Percentiles rank a stretch among this genome's conserved stretches.
phyloP scores from a whole-genome alignment of 2,113 vertebrate genomes.

The Nicator chloris region DNA sequence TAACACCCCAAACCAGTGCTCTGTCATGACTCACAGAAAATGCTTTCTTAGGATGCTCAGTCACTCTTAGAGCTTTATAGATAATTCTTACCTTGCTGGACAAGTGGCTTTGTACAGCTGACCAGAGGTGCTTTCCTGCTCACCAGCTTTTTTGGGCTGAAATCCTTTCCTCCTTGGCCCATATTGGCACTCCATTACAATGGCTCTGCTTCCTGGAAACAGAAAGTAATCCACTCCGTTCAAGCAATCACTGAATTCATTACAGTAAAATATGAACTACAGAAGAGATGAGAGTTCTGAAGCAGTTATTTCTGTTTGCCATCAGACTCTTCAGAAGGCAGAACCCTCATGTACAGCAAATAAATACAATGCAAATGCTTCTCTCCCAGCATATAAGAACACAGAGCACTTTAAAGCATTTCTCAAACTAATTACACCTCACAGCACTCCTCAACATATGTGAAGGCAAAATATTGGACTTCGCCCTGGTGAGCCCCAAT shows the following conservation, averaged over 20 bases:
- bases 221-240: conserved; percentile 22
- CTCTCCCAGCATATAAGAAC: background rate
- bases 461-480: background rate
- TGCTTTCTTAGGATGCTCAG: background rate
- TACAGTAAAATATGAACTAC: background rate
- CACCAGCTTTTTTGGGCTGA: conserved; percentile 76
- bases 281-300: background rate
- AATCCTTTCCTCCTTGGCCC: conserved; percentile 84
- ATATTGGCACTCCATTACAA: conserved; percentile 88
- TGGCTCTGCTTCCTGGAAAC: conserved; percentile 81
- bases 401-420: background rate
- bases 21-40: background rate
- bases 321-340: background rate
- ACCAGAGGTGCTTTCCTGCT: conserved; percentile 69
- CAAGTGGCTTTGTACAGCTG: conserved; percentile 81
- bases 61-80: background rate
- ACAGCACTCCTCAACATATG: background rate
- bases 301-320: background rate
- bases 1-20: background rate
- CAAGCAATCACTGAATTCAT: background rate
- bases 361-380: background rate
- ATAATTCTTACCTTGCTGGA: conserved; percentile 76
- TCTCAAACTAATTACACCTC: background rate
- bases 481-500: background rate
- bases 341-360: background rate